Evolutionary conservation across 2,888 invertebrate species (phyloP), one percentile per base, ranked within the genome.

Genomic region (Hesperia comma): DNA sequence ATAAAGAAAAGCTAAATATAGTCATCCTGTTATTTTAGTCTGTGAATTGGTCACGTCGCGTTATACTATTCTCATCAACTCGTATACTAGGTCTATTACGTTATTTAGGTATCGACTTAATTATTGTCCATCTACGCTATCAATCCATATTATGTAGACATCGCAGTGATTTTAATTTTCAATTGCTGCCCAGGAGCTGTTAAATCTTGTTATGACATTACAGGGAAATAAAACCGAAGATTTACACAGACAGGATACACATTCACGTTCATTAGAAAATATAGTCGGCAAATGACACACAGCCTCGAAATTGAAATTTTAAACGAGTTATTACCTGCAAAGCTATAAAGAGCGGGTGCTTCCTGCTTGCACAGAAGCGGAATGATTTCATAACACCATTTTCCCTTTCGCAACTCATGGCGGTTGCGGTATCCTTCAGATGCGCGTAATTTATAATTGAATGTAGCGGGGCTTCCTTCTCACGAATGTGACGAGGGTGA

Each of bases 361-460:
- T 87, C 86, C 87, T 86, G 79, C 79, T 84, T 43, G 74, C 72
- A 75, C 76, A 83, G 82, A 85, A 80, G 79, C 72, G 78, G 75
- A 81, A 80, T 80, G 81, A 86, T 89, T 89, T 90, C 88, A 87
- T 88, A 88, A 90, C 84, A 84, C 80, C 81, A 85, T 88, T 88
- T 86, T 87, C 86, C 81, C 85, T 87, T 90, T 87, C 86, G 84
- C 82, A 86, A 88, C 78, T 78, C 64, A 69, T 58, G 43, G 53
- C 74, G 74, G 76, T 69, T 72, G 75, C 72, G 75, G 74, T 77
- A 73, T 74, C 73, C 72, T 70, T 70, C 68, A 66, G 70, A 74
- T 75, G 72, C 72, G 74, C 70, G 71, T 69, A 75, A 75, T 71
- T 76, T 73, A 70, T 73, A 77, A 78, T 77, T 74, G 73, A 75